Base-by-base conservation (phyloP, 2,888 invertebrate species). In the Stenotaenia linearis region DNA sequence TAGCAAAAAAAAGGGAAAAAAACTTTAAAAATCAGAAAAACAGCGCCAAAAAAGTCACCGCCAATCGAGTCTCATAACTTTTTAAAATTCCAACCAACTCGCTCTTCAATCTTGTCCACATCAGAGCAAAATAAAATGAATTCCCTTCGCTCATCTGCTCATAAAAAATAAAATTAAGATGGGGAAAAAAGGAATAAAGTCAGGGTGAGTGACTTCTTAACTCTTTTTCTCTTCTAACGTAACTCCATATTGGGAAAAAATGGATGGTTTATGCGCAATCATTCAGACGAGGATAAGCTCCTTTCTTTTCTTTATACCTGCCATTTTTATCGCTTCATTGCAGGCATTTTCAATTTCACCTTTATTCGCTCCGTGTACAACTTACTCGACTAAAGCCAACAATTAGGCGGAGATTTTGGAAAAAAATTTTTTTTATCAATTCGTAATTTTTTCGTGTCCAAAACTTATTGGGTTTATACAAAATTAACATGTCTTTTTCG, bases 71-170 rank as follows among this genome's bases (percentile, higher is more conserved):
- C 25, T 69, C 25, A 69, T 25, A 25, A 28, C 25, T n/a, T 69
- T 69, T 69, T 61, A 25, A 25, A 25, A 69, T 12, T 23, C 5
- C 28, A 25, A 5, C 15, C 23, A 69, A 69, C 69, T 69, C 69
- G 69, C 69, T 69, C 28, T 69, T 69, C 69, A 69, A 69, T 69
- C 69, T 69, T 69, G 69, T 69, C 28, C 69, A 69, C 28, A 28
- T 69, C 69, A 69, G 3, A 12, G 25, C 25, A 10, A 69, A 69
- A 69, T 25, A 25, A 69, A 69, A 69, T 69, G 28, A 69, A 69
- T 69, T 69, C 69, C 69, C 69, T 69, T 69, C 25, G 25, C 69
- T 69, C 69, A 69, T 10, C 69, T 69, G 28, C 25, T 23, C 15
- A 69, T 9, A 69, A 69, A 69, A 69, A 28, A 28, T 23, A 28